Base-by-base conservation (phyloP, 2,888 invertebrate genomes). In the Archaeoteleia sp. region DNA sequence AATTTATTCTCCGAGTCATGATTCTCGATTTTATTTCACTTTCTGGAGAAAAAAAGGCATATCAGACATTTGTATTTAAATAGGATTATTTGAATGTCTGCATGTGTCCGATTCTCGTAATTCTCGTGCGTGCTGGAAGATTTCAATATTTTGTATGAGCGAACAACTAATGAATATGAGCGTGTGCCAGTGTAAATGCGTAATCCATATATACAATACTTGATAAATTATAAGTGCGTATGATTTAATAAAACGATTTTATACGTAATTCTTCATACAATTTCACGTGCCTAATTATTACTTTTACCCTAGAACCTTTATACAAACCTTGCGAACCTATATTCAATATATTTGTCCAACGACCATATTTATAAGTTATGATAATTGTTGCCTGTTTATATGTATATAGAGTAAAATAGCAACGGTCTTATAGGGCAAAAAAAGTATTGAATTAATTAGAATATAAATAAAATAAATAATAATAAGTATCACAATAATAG, bases 161-260 rank as follows among this genome's bases (percentile, higher is more conserved):
- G 13, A 53, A 53, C n/a, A 35, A 14, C 2, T 20, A 20, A 20
- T 20, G 10, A 43, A 13, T 46, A 46, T 35, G 45, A 42, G 20
- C 35, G 49, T 37, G 39, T 17, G 42, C 10, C 43, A 43, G 30
- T 40, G 35, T 42, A 51, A 23, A 51, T 54, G 62, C 45, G 43
- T 48, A 49, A 51, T 46, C 46, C 57, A 65, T 53, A 53, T 58
- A 46, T 49, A 35, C 45, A 45, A 51, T 55, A 53, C 29, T 46
- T 57, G 45, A 12, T 34, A 34, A n/a, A 6, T 12, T 13, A n/a
- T 35, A 35, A 35, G 14, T n/a, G 7, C 15, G 35, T 35, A 35
- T 35, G 15, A 65, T 65, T 65, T 46, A 65, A 65, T 65, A 58
- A 35, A 65, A 45, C 35, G 37, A 45, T 65, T 65, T 65, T 65